Conservation (phyloP, 2,888 invertebrate genomes). For the Hyles lineata region DNA sequence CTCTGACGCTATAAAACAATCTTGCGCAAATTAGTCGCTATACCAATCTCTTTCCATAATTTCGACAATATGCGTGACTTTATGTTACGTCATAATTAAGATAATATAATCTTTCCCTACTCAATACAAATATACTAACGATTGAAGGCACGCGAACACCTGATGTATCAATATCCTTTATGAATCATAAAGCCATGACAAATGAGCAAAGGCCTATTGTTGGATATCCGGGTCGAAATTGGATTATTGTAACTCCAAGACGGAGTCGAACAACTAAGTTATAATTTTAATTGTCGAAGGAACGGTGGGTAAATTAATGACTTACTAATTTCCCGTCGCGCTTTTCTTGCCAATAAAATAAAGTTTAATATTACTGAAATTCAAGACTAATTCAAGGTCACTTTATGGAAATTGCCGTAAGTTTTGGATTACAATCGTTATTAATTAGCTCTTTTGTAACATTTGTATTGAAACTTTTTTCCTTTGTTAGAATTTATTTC, state of each 20-base stretch:
- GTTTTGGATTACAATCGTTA: background rate
- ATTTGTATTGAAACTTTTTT: background rate
- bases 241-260: constrained; percentile 5
- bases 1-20: too few relatives aligned
- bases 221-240: background rate
- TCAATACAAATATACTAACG: background rate
- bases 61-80: too few relatives aligned
- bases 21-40: too few relatives aligned
- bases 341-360: constrained; percentile 2
- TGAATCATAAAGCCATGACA: background rate
- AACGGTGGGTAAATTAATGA: constrained; percentile 20
- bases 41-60: too few relatives aligned
- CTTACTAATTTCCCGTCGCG: constrained; percentile 18
- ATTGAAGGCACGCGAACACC: background rate
- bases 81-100: background rate
- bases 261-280: constrained; percentile 6
- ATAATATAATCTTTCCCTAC: background rate
- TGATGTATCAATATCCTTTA: constrained; percentile 1
- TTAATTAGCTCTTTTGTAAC: background rate
- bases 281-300: constrained; percentile 18
- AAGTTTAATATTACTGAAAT: background rate
- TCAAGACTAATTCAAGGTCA: background rate
- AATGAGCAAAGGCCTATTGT: constrained; percentile 13
- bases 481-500: background rate
- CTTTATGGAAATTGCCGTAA: background rate